A percentile compares a stretch with the other conserved stretches of the same genome.
Evolutionary conservation across 2,888 invertebrate genomes (phyloP).

Genomic region (Perdita meconis): DNA sequence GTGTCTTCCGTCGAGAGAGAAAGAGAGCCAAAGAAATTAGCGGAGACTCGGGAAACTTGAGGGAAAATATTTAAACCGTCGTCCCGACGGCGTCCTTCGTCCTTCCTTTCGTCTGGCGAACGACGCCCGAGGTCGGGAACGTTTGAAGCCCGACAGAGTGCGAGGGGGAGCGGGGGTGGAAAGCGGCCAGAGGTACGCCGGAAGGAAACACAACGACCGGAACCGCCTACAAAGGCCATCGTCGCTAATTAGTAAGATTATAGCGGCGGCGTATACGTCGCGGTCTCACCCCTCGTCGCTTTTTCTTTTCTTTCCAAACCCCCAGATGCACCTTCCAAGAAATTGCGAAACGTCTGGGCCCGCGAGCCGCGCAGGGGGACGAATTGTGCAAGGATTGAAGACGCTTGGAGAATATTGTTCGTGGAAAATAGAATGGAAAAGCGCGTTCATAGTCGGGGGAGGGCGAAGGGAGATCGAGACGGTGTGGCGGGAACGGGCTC

Average conservation of each 20-base stretch:
- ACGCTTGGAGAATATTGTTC: constrained; percentile 21
- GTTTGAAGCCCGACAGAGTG: constrained; percentile 54
- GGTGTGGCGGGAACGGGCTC: neutral
- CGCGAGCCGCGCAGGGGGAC: neutral
- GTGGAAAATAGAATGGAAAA: neutral
- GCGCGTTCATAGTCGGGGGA: constrained; percentile 1
- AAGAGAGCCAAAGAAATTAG: constrained; percentile 27
- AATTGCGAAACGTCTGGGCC: constrained; percentile 31
- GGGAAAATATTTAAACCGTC: constrained; percentile 33
- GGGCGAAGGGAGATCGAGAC: constrained; percentile 25
- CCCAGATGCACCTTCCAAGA: constrained; percentile 47
- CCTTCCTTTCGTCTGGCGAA: constrained; percentile 4
- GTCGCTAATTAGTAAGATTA: constrained; percentile 75
- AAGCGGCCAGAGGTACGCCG: constrained; percentile 32
- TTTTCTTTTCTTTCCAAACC: constrained; percentile 59
- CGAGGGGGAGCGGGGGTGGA: constrained; percentile 51
- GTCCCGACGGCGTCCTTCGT: constrained; percentile 15
- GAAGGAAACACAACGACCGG: constrained; percentile 55
- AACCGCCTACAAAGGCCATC: constrained; percentile 64
- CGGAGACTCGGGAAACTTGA: constrained; percentile 24
- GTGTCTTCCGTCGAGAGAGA: too few species aligned
- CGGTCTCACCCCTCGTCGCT: constrained; percentile 45
- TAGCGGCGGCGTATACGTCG: constrained; percentile 53
- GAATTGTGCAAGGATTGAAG: constrained; percentile 16
- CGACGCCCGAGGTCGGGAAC: neutral